Conservation (phyloP, 2,113 vertebrate species). For the Malurus elegans region DNA sequence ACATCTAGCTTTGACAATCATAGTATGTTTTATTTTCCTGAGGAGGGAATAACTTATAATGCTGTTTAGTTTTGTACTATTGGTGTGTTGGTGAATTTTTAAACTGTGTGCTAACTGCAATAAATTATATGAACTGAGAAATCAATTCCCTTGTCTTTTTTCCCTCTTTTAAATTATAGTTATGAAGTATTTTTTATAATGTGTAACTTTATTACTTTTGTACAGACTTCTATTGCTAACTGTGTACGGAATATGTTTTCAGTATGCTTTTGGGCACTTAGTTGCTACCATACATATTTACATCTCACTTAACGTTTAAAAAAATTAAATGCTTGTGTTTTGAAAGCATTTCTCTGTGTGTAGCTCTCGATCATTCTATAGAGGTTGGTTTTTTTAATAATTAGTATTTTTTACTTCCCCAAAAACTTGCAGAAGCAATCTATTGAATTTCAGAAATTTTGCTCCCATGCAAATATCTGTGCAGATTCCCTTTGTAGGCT, state of each 20-base stretch:
- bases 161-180: constrained; percentile 66
- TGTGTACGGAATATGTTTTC: constrained; percentile 60
- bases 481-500: constrained; percentile 19
- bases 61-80: constrained; percentile 99
- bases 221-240: constrained; percentile 56
- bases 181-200: constrained; percentile 31
- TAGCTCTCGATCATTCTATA: constrained; percentile 33
- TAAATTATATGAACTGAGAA: constrained; percentile 98
- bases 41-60: constrained; percentile 98
- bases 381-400: background rate
- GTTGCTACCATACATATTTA: constrained; percentile 55
- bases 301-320: constrained; percentile 58
- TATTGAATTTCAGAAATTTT: constrained; percentile 1
- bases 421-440: background rate
- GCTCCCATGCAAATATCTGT: background rate
- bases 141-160: constrained; percentile 73
- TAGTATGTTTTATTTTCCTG: constrained; percentile 98
- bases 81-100: constrained; percentile 99
- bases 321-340: constrained; percentile 68
- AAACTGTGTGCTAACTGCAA: constrained; percentile 99
- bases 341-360: constrained; percentile 64
- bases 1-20: constrained; percentile 99
- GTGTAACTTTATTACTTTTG: constrained; percentile 64
- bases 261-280: constrained; percentile 54
- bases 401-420: background rate